Evolutionary conservation across 2,888 invertebrate species (phyloP).

Genomic region (Caenorhabditis doughertyi): DNA sequence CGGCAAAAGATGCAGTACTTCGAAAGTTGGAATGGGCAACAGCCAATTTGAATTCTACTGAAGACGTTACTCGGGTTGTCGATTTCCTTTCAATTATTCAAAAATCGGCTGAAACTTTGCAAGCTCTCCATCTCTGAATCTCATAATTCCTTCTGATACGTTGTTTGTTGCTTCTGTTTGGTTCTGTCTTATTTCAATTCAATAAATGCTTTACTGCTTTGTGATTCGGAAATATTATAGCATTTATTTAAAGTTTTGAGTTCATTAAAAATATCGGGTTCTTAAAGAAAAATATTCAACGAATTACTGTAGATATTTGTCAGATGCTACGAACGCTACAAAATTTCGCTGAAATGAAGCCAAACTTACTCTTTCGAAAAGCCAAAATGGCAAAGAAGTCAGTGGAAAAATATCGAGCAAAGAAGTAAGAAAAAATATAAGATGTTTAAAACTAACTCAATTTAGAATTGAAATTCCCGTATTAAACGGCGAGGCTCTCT

Average conservation of each 20-base stretch:
- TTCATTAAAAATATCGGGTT: slow-evolving; percentile 5
- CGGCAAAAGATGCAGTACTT: slow-evolving; percentile 26
- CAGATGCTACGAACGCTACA: slow-evolving; percentile 13
- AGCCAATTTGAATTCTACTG: slow-evolving; percentile 3
- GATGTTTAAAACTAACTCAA: background rate
- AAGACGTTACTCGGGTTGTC: slow-evolving; percentile 23
- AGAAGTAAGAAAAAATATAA: slow-evolving; percentile 52
- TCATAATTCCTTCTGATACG: background rate
- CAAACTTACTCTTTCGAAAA: slow-evolving; percentile 67
- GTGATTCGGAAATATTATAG: too few species aligned
- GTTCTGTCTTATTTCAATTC: background rate
- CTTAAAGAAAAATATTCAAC: too few species aligned
- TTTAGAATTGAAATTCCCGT: slow-evolving; percentile 62
- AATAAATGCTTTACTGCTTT: slow-evolving; percentile 23
- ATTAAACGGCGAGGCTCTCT: slow-evolving; percentile 67
- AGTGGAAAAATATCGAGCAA: slow-evolving; percentile 59
- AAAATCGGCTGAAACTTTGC: slow-evolving; percentile 46
- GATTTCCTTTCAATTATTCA: slow-evolving; percentile 46
- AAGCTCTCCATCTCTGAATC: slow-evolving; percentile 42
- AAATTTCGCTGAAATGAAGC: slow-evolving; percentile 41
- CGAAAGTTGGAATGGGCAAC: slow-evolving; percentile 47
- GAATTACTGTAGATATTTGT: too few species aligned
- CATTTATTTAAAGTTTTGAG: too few species aligned
- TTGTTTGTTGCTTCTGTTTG: slow-evolving; percentile 13
- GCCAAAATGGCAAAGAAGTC: slow-evolving; percentile 67